Evolutionary conservation across 2,797 vertebrate species (phyloP).

Genomic region (Spatula versicolor): DNA sequence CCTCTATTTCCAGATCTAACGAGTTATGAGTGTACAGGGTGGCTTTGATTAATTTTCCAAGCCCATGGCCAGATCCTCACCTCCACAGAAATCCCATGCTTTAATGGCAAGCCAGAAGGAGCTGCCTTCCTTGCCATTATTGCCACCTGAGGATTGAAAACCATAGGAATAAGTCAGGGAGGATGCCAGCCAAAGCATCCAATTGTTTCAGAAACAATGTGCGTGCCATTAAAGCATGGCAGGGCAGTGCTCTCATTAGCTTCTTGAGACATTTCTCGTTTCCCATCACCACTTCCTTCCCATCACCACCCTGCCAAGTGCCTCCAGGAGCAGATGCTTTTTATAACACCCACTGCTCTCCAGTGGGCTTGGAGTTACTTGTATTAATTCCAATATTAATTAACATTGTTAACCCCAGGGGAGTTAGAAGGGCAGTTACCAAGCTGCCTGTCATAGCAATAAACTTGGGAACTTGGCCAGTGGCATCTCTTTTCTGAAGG

Average conservation of each 20-base stretch:
- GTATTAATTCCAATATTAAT: neutral
- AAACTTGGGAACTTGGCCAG: neutral
- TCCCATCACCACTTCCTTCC: neutral
- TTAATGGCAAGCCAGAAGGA: conserved; percentile 4
- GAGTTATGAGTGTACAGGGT: neutral
- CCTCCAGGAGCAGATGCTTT: neutral
- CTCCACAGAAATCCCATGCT: neutral
- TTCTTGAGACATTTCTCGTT: neutral
- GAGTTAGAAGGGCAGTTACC: neutral
- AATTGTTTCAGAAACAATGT: conserved; percentile 11
- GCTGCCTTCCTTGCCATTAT: neutral
- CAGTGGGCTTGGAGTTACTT: neutral
- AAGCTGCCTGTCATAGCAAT: neutral
- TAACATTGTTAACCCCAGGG: neutral
- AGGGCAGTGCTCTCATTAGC: neutral
- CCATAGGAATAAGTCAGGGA: neutral
- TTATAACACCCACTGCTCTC: neutral
- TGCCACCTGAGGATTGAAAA: conserved; percentile 20
- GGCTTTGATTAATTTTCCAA: conserved; percentile 15
- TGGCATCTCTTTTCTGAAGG: neutral
- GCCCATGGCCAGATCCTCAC: neutral
- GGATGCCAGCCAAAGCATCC: conserved; percentile 14
- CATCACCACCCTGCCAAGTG: neutral
- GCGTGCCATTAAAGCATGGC: neutral
- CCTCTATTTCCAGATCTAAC: neutral